These are phyloP conservation scores for Garra rufa DNA, from an alignment of 2,113 vertebrate genomes.

Conservation along the genomic window DNA sequence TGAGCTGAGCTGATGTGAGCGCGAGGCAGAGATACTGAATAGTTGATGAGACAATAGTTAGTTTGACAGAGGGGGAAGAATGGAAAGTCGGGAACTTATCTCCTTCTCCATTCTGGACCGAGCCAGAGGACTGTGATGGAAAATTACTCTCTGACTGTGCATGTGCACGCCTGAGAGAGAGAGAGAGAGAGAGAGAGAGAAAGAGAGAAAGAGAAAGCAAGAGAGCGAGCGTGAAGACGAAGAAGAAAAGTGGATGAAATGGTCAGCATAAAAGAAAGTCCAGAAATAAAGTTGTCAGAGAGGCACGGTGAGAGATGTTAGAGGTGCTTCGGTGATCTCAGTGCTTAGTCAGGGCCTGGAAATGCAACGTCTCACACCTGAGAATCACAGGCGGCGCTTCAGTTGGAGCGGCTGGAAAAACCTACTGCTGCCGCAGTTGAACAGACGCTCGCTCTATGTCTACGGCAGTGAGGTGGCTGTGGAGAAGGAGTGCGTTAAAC, in stretches of 20 bases:
- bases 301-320: constrained; percentile 50
- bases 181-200: background rate
- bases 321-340: constrained; percentile 31
- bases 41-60: constrained; percentile 77
- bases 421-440: constrained; percentile 76
- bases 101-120: constrained; percentile 60
- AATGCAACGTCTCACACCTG: constrained; percentile 69
- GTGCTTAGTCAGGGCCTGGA: constrained; percentile 49
- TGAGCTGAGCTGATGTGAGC: constrained; percentile 71
- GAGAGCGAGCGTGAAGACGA: constrained; percentile 32
- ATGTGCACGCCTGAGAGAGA: constrained; percentile 23
- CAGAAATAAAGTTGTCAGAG: constrained; percentile 64
- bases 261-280: constrained; percentile 54
- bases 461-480: constrained; percentile 80
- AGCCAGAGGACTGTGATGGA: constrained; percentile 64
- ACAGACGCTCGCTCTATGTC: constrained; percentile 76
- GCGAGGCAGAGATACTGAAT: constrained; percentile 77
- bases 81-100: constrained; percentile 62
- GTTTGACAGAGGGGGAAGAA: constrained; percentile 60
- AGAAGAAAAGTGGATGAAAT: constrained; percentile 50
- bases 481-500: constrained; percentile 74
- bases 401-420: constrained; percentile 71
- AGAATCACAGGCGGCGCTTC: constrained; percentile 57
- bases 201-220: constrained; percentile 31
- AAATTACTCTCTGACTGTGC: constrained; percentile 66